Base-by-base conservation (phyloP, 1,140 invertebrate genomes). In the Notospermus geniculatus region DNA sequence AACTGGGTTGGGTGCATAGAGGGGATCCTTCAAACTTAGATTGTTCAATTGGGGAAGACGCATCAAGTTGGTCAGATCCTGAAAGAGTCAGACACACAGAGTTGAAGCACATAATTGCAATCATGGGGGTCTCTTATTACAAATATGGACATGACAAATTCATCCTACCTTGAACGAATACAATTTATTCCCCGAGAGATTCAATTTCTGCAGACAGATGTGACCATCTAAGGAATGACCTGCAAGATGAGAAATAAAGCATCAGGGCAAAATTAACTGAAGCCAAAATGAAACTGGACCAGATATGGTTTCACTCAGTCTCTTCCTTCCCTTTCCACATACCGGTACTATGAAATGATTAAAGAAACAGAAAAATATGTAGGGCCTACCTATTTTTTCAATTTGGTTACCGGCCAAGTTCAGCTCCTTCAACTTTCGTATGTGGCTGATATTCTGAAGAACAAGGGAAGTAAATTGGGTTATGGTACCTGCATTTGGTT, bases 351-450 rank as follows among this genome's bases (percentile, higher is more conserved):
- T n/a, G n/a, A n/a, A n/a, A n/a, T n/a, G 19, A 11, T 13, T 43
- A 43, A 11, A 13, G 39, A 11, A 19, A 13, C n/a, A n/a, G 39
- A 43, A 13, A 43, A 43, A 43, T 19, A n/a, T n/a, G n/a, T 45
- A 29, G 32, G 55, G 57, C 66, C 73, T 70, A 80, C 80, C 80
- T 62, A 82, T 79, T 71, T 72, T 73, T 23, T 71, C 63, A 54
- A 82, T 82, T 29, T 65, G 64, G 61, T 81, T 81, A 66, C 76
- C 76, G 55, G 80, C 79, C 45, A 82, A 59, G 65, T 81, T 82
- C 30, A 82, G 58, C 56, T 79, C 71, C 56, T 60, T 71, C 54
- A 82, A 64, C 54, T 75, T 68, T 28, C 46, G 65, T 15, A 79
- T 56, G 15, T 59, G 62, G n/a, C 63, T 57, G 23, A 80, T 60